Conservation (phyloP, 2,888 invertebrate genomes). For the Acrobasis repandana region DNA sequence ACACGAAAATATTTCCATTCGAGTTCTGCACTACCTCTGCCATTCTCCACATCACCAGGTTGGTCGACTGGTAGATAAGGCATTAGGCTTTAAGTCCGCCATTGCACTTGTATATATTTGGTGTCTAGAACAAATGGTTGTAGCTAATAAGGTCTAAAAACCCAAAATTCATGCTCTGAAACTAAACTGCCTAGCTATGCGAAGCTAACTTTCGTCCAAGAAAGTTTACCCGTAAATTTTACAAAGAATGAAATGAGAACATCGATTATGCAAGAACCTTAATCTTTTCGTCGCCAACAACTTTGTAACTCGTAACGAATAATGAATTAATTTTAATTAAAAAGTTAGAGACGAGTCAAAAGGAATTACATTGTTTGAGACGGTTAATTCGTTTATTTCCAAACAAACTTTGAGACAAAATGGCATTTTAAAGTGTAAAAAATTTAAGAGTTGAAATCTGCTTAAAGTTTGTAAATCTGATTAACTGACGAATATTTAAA, state of each 20-base stretch:
- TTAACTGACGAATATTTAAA: too few relatives aligned
- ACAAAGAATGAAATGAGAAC: neutral
- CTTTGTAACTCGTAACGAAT: slow-evolving; percentile 1
- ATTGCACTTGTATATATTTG: too few relatives aligned
- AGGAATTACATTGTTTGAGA: neutral
- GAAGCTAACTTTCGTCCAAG: neutral
- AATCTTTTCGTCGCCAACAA: neutral
- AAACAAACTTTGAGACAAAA: neutral
- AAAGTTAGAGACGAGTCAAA: neutral
- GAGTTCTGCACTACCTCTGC: too few relatives aligned
- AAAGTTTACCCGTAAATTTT: neutral
- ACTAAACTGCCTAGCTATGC: too few relatives aligned
- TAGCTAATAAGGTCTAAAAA: too few relatives aligned
- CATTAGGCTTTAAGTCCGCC: too few relatives aligned
- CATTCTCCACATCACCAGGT: too few relatives aligned
- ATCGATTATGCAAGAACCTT: neutral
- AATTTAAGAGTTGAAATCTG: neutral
- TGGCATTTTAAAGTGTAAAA: neutral
- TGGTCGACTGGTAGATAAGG: too few relatives aligned
- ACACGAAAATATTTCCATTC: too few relatives aligned
- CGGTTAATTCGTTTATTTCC: neutral
- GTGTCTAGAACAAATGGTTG: too few relatives aligned
- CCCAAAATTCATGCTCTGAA: too few relatives aligned
- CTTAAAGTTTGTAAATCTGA: too few relatives aligned
- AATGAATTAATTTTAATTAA: slow-evolving; percentile 1